Conservation (phyloP, 2,113 vertebrate genomes). For the Cheilinus undulatus region DNA sequence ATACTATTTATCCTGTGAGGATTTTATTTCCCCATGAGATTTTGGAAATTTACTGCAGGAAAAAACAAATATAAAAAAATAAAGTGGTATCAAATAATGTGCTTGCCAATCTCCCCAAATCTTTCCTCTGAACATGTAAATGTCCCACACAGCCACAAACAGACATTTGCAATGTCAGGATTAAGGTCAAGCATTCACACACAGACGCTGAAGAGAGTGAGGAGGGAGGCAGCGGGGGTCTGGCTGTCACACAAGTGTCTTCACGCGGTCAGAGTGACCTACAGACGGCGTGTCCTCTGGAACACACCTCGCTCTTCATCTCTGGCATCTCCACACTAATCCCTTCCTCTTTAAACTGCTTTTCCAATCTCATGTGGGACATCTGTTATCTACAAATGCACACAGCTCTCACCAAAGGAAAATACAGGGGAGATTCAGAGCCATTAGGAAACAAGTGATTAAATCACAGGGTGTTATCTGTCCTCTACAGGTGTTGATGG, state of each 20-base stretch:
- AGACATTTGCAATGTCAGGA: constrained; percentile 37
- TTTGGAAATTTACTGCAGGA: constrained; percentile 12
- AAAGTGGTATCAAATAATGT: neutral
- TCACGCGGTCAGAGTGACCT: constrained; percentile 62
- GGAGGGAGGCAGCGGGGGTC: constrained; percentile 38
- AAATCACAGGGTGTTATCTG: neutral
- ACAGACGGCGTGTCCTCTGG: constrained; percentile 63
- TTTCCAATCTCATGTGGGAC: neutral
- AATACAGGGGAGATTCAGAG: neutral
- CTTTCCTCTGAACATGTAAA: neutral
- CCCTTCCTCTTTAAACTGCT: neutral
- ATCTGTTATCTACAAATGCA: constrained; percentile 1
- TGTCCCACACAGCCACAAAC: neutral
- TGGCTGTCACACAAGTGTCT: constrained; percentile 58
- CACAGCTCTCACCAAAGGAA: neutral
- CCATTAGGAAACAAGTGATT: neutral
- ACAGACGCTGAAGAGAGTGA: constrained; percentile 9
- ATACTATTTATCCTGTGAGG: neutral
- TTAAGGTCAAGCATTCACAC: constrained; percentile 42
- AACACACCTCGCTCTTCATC: constrained; percentile 43
- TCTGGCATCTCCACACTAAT: constrained; percentile 8
- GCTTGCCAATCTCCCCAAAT: neutral
- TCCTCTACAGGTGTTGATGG: neutral
- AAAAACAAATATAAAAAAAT: constrained; percentile 6
- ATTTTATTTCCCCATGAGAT: neutral